These are phyloP conservation scores for Oryctes rhinoceros DNA, from an alignment of 1,140 invertebrate species.

Conservation along the genomic window DNA sequence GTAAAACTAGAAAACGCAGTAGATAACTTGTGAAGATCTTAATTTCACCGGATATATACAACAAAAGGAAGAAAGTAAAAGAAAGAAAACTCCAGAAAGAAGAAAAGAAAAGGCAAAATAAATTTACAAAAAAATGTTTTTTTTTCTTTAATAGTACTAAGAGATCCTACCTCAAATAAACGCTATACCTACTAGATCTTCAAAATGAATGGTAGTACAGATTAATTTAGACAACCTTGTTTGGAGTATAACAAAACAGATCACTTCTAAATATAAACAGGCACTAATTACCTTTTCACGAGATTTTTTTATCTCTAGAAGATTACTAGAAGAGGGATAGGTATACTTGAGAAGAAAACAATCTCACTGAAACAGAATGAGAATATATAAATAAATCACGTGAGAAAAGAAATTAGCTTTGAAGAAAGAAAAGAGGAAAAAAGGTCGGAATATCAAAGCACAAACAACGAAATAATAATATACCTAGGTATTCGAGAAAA, in stretches of 20 bases:
- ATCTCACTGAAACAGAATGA: background rate
- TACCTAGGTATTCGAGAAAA: background rate
- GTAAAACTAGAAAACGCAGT: too few species aligned
- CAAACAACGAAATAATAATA: constrained; percentile 34
- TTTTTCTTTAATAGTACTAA: too few species aligned
- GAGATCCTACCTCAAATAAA: too few species aligned
- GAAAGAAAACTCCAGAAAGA: too few species aligned
- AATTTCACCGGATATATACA: too few species aligned
- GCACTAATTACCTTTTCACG: constrained; percentile 7
- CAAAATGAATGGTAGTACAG: too few species aligned
- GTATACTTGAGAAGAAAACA: background rate
- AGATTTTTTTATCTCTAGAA: background rate
- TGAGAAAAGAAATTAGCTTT: background rate
- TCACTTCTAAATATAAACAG: background rate
- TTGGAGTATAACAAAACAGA: background rate
- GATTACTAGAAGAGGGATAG: background rate
- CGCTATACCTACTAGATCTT: too few species aligned
- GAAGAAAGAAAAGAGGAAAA: constrained; percentile 1
- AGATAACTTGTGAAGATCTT: too few species aligned
- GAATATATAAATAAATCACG: constrained; percentile 23
- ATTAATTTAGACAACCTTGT: background rate
- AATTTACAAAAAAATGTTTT: too few species aligned
- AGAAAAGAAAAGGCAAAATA: too few species aligned
- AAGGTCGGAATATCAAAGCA: background rate
- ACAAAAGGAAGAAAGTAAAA: too few species aligned